These are phyloP conservation scores for Ascidia mentula DNA, from an alignment of 23 tunicate species.

Conservation along the genomic window DNA sequence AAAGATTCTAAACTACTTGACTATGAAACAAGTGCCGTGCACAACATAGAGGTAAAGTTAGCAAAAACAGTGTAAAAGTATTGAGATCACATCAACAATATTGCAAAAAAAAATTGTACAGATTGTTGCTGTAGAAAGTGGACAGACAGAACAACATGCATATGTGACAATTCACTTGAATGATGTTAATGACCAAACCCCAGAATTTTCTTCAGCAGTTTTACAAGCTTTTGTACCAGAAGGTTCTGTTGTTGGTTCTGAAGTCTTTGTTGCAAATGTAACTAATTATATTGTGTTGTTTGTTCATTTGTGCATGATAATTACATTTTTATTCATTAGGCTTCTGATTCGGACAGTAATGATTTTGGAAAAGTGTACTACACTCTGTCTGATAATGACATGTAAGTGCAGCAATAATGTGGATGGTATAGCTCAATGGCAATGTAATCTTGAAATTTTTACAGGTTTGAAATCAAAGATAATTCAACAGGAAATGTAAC, in stretches of 20 bases:
- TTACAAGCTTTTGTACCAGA: conserved; percentile 17
- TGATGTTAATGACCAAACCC: conserved; percentile 34
- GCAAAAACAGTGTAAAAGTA: too few species aligned
- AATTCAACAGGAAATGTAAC: conserved; percentile 22
- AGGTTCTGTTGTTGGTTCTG: background rate
- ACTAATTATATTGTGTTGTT: background rate
- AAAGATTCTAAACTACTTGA: conserved; percentile 29
- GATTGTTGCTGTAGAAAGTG: conserved; percentile 14
- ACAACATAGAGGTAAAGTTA: background rate
- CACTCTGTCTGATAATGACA: background rate
- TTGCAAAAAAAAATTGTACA: background rate
- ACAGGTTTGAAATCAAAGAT: conserved; percentile 30
- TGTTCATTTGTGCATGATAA: background rate
- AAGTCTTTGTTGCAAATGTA: conserved; percentile 16
- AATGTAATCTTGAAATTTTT: background rate
- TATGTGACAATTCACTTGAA: conserved; percentile 1
- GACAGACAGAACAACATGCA: background rate
- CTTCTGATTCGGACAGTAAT: conserved; percentile 8
- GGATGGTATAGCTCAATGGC: background rate
- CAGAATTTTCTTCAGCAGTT: conserved; percentile 4
- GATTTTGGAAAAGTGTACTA: conserved; percentile 16
- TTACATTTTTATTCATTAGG: background rate
- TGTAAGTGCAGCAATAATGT: conserved; percentile 15
- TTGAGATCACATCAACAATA: too few species aligned
- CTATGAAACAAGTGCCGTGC: conserved; percentile 20